These are phyloP conservation scores for Pelvicachromis taeniatus DNA, from an alignment of 2,113 vertebrate genomes.

Conservation along the genomic window DNA sequence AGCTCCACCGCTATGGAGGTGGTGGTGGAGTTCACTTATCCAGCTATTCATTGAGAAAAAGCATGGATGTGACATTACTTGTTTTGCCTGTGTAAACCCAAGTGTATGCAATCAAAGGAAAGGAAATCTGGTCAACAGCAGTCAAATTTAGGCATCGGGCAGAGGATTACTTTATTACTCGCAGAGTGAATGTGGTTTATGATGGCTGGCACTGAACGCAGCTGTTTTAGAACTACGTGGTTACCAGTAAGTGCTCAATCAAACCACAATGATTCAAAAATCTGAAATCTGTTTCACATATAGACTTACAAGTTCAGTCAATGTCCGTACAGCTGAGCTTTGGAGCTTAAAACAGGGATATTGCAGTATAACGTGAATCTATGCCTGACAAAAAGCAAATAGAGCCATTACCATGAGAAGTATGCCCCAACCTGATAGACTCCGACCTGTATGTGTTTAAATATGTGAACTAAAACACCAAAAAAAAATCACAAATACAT, in stretches of 20 bases:
- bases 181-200: background rate
- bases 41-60: background rate
- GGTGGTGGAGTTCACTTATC: background rate
- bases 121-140: background rate
- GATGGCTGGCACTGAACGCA: background rate
- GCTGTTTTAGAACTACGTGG: background rate
- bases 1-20: background rate
- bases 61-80: background rate
- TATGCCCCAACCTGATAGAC: background rate
- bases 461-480: constrained; percentile 31
- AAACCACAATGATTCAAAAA: background rate
- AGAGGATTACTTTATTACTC: background rate
- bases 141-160: background rate
- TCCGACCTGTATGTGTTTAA: background rate
- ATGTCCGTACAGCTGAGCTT: background rate
- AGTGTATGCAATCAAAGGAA: background rate
- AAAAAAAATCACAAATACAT: constrained; percentile 22
- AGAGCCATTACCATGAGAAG: constrained; percentile 27
- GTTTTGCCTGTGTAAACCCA: background rate
- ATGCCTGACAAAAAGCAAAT: constrained; percentile 23
- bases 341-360: background rate
- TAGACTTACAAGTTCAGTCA: background rate
- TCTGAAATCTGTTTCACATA: background rate
- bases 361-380: background rate
- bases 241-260: background rate